Base-by-base conservation (phyloP, 2,888 invertebrate genomes). In the Syrphus vitripennis region DNA sequence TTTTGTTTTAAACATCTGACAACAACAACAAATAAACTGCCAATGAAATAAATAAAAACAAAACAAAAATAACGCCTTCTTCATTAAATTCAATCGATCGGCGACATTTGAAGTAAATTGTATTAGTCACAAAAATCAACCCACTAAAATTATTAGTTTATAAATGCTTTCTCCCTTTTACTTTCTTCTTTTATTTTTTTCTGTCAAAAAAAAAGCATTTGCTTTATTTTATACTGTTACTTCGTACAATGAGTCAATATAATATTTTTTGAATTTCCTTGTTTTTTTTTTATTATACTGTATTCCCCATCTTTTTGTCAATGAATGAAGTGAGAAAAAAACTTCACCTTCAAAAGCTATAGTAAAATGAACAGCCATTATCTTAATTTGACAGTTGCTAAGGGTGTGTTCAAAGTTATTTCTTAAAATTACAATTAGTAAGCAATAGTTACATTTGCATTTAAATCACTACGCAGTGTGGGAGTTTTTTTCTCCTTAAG, bases 401-500 rank as follows among this genome's bases (percentile, higher is more conserved):
- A 16, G 24, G 31, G 65, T 70, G 65, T 63, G 50, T 77, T 71
- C 40, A 16, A 45, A 42, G 57, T 63, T 76, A 42, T 59, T 34
- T 19, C 65, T 31, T 59, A 40, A 76, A 65, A 77, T 82, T 6
- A 45, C 1, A 24, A 10, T 5, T 59, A 50, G 24, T 69, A 70
- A 61, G 63, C 70, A 78, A 40, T 19, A 69, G 37, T 31, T 40
- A n/a, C 12, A 55, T 79, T 63, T 48, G 50, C 53, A 26, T 34
- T 6, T 24, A 14, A 31, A 50, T 45, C 14, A 1, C 6, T 50
- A 14, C 34, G 37, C 48, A 37, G 53, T 34, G 69, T 78, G 74
- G 63, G 83, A 83, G 74, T 53, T 14, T 69, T 53, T 34, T 3
- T 34, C 3, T 9, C n/a, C n/a, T n/a, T 53, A 7, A 6, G 29